Base-by-base conservation (phyloP, 2,888 invertebrate genomes). In the Exephanes ischioxanthus region DNA sequence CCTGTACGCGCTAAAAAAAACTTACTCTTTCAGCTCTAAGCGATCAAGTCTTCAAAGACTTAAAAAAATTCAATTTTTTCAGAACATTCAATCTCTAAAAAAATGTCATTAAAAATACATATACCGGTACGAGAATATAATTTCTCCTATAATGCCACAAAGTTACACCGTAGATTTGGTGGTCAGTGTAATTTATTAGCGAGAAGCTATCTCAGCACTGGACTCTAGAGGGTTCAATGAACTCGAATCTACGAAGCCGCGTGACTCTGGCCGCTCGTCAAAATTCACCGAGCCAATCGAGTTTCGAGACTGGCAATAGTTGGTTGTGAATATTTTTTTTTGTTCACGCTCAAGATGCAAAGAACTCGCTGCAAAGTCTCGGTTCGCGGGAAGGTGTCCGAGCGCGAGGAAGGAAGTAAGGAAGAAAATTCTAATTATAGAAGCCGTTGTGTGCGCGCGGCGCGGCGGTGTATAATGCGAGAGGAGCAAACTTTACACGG, bases 401-500 rank as follows among this genome's bases (percentile, higher is more conserved):
- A 87, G 87, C 85, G 83, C 83, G 82, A 87, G 87, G 86, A 67
- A 84, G 71, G 51, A 81, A 79, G 85, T 63, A 82, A 83, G 87
- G 88, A 90, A 91, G 89, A 88, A 89, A 90, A 89, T 89, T 92
- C 92, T 92, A 92, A 92, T 92, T 92, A 92, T 92, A 92, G 92
- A 92, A 91, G 90, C 90, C 89, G 90, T 89, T 90, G 89, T 90
- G 89, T 87, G 88, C 71, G 75, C 26, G 58, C 76, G 79, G 63
- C 19, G 22, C 41, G 61, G 11, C 71, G 53, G 80, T 77, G 72
- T 85, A 79, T 55, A 73, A 19, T 68, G 77, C 58, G 77, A 22
- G 71, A 66, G 58, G 88, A 72, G 79, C 86, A 89, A 87, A 89
- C 87, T 88, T 89, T 86, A 89, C 88, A 73, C 80, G 55, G 80